Base-by-base conservation (phyloP, 2,113 vertebrate species). In the Tympanuchus pallidicinctus region DNA sequence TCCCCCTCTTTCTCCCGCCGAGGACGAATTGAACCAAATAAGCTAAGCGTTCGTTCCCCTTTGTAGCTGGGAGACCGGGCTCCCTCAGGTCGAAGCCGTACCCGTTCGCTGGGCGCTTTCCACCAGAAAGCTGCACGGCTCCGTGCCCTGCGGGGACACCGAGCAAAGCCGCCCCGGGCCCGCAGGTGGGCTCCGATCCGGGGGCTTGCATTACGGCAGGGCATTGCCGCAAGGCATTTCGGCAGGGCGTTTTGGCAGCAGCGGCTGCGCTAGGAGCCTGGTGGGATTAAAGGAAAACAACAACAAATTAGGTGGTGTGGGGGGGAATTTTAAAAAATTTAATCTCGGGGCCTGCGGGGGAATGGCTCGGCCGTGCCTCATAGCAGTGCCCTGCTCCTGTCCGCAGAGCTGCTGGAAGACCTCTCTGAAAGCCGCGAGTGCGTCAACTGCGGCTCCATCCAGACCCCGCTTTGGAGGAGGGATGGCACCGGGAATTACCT, bases 401-500 rank as follows among this genome's bases (percentile, higher is more conserved):
- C 74, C 76, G 13, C 91, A 99, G 99, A 99, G 72, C 97, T 99
- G 73, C 98, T 99, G 93, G 99, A 99, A 30, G 99, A 99, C 96
- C 97, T 99, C 97, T 98, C 98, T 3, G 99, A 99, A 94, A 98
- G 99, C 95, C 98, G 99, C 13, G 99, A 99, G 87, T 99, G 99
- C 77, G 99, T 99, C 59, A 99, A 99, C 98, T 99, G 99, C 81
- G 99, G 99, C 88, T 99, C 99, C 96, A 99, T 99, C 96, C 99
- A 99, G 97, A 99, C 99, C 91, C 99, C 99, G 43, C 98, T 99
- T 18, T 99, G 99, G 99, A 98, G 99, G 96, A 98, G 99, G 84
- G 99, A 99, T 92, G 99, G 99, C 96, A 99, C 99, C 16, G 99
- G 99, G 11, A 98, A 99, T 98, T 99, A 99, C 98, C 98, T 99